Evolutionary conservation across 2,797 vertebrate genomes (phyloP).

Genomic region (Cirrhinus mrigala): DNA sequence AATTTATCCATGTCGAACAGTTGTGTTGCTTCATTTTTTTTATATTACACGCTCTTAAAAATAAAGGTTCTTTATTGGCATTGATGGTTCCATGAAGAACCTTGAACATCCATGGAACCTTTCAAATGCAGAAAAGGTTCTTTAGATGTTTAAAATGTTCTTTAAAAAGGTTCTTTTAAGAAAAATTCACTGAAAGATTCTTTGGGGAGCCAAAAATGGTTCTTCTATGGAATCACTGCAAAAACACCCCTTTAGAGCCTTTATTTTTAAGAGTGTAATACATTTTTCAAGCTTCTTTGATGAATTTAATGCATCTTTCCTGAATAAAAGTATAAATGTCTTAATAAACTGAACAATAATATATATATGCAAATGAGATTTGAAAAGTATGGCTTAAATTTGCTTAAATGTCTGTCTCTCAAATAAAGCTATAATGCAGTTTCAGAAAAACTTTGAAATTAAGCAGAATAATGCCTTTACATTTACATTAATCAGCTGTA

Average conservation of each 20-base stretch:
- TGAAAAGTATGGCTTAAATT: not conserved
- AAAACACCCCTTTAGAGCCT: too few species aligned
- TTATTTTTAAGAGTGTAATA: not conserved
- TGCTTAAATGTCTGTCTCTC: not conserved
- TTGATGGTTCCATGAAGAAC: too few species aligned
- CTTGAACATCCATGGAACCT: too few species aligned
- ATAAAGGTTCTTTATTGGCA: too few species aligned
- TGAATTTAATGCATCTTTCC: not conserved
- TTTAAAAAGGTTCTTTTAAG: too few species aligned
- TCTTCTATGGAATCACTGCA: too few species aligned
- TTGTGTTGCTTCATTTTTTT: not conserved
- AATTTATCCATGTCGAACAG: not conserved
- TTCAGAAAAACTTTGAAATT: not conserved
- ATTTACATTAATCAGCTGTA: not conserved
- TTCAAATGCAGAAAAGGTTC: too few species aligned
- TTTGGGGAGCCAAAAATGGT: too few species aligned
- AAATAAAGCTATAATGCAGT: not conserved
- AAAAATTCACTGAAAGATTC: too few species aligned
- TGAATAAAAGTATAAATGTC: not conserved
- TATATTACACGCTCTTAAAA: too few species aligned
- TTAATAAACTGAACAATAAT: not conserved
- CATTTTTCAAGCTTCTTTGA: not conserved
- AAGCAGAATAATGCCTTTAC: not conserved
- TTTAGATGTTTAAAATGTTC: too few species aligned
- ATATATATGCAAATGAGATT: not conserved